Evolutionary conservation across 2,888 invertebrate genomes (phyloP).

Genomic region (Agrilus cyanescens): DNA sequence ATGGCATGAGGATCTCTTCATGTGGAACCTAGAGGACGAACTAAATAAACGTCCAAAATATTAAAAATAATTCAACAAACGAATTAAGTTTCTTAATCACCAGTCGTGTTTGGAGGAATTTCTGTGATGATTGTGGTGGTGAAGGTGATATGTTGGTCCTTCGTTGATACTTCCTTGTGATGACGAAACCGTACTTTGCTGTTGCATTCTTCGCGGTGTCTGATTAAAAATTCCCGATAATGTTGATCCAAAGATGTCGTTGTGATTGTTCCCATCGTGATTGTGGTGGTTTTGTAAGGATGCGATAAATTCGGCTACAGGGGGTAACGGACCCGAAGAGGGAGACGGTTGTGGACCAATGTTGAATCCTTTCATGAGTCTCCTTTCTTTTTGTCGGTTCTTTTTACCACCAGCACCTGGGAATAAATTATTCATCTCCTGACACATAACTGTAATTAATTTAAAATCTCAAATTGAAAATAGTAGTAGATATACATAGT

Average conservation of each 20-base stretch:
- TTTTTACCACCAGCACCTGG: conserved; percentile 83
- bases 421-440: conserved; percentile 5
- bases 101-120: conserved; percentile 19
- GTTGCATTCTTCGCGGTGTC: conserved; percentile 38
- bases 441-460: too few species aligned
- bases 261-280: conserved; percentile 34
- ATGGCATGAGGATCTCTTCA: conserved; percentile 47
- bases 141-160: conserved; percentile 21
- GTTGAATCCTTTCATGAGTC: conserved; percentile 90
- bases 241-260: conserved; percentile 56
- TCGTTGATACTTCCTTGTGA: conserved; percentile 37
- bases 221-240: conserved; percentile 54
- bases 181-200: conserved; percentile 33
- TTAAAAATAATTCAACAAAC: conserved; percentile 1
- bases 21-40: conserved; percentile 28
- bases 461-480: too few species aligned
- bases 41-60: not conserved
- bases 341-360: conserved; percentile 62
- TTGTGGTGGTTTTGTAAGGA: conserved; percentile 54
- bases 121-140: conserved; percentile 21
- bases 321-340: conserved; percentile 48
- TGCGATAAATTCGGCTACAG: conserved; percentile 68
- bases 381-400: conserved; percentile 83
- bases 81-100: too few species aligned
- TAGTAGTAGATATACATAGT: too few species aligned